Conservation (phyloP, 2,797 vertebrate genomes). For the Cichlasoma orientale region DNA sequence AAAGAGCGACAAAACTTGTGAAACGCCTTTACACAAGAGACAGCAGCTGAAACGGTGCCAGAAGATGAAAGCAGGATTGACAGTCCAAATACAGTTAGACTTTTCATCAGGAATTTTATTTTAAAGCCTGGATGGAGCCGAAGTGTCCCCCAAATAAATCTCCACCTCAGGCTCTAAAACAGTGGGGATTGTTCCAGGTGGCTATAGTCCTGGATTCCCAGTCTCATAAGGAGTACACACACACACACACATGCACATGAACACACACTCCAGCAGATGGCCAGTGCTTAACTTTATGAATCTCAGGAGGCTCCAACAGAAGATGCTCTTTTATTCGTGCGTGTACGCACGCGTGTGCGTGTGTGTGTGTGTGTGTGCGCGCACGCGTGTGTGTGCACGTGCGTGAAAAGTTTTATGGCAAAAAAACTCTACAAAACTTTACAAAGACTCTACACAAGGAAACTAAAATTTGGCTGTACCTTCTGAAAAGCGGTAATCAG, state of each 20-base stretch:
- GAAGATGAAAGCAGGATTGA: background rate
- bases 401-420: background rate
- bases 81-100: background rate
- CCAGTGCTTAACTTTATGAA: background rate
- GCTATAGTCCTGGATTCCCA: background rate
- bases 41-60: background rate
- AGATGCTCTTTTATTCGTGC: background rate
- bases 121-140: background rate
- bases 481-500: background rate
- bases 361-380: background rate
- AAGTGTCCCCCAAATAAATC: background rate
- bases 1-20: background rate
- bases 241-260: background rate
- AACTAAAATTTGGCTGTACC: background rate
- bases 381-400: rapidly evolving
- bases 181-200: background rate
- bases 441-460: background rate
- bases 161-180: background rate
- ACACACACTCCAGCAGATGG: background rate
- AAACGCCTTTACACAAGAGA: background rate
- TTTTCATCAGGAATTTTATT: background rate
- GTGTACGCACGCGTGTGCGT: rapidly evolving
- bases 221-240: background rate
- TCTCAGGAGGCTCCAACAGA: background rate
- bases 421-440: background rate